Evolutionary conservation across 1,140 invertebrate genomes (phyloP).

Genomic region (Glomeris maerens): DNA sequence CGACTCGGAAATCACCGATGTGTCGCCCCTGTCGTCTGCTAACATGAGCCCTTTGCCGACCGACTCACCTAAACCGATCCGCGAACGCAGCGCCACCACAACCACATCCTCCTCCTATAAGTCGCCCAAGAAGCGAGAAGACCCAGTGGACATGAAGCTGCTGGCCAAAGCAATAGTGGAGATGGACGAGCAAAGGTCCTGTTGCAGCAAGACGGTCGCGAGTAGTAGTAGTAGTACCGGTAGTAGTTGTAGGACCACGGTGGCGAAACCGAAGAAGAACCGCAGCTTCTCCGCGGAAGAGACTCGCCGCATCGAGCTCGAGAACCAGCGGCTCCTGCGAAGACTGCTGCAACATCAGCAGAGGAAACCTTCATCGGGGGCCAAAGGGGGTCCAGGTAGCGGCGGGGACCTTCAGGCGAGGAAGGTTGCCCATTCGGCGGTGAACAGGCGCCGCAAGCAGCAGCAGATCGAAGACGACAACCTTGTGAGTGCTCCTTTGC

Average conservation of each 20-base stretch:
- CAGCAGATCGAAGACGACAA: conserved; percentile 34
- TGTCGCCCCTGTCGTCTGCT: conserved; percentile 9
- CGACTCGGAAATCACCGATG: conserved; percentile 8
- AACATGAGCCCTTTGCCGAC: conserved; percentile 9
- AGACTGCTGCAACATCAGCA: conserved; percentile 29
- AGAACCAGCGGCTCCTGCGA: conserved; percentile 33
- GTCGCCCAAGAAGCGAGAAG: neutral
- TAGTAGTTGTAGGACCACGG: neutral
- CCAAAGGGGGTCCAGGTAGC: conserved; percentile 6
- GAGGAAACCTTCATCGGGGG: neutral
- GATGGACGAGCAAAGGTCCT: neutral
- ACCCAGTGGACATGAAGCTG: neutral
- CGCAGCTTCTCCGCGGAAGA: conserved; percentile 36
- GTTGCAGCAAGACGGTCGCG: neutral
- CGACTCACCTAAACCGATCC: conserved; percentile 2
- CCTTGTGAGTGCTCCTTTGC: conserved; percentile 25
- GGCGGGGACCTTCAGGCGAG: conserved; percentile 5
- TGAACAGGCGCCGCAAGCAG: conserved; percentile 32
- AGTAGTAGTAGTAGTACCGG: neutral
- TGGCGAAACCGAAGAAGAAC: conserved; percentile 24
- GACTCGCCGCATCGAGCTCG: conserved; percentile 32
- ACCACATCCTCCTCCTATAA: neutral
- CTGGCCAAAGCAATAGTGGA: conserved; percentile 6
- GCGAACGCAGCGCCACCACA: neutral
- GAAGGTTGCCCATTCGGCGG: conserved; percentile 21